Evolutionary conservation across 2,797 vertebrate species (phyloP).

Genomic region (Semotilus atromaculatus): DNA sequence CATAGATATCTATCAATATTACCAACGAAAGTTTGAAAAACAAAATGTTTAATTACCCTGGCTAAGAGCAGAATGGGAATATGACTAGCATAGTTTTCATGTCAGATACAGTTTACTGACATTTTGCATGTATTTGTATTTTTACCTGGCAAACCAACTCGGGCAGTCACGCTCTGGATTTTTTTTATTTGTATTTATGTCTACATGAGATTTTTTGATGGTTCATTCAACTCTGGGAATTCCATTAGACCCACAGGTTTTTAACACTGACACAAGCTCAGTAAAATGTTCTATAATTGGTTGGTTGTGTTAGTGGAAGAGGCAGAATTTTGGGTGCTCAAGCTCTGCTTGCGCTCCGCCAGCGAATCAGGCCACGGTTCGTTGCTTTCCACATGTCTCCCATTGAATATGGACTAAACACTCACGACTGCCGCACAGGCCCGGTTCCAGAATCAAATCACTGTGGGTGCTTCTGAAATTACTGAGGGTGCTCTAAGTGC

Average conservation of each 20-base stretch:
- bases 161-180: too few species aligned
- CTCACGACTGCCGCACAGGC: not conserved
- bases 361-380: not conserved
- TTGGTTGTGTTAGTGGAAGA: not conserved
- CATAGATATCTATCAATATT: slow-evolving; percentile 75
- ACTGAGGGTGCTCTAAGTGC: too few species aligned
- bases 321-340: not conserved
- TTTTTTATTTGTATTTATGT: too few species aligned
- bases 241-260: not conserved
- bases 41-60: slow-evolving; percentile 75
- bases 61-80: slow-evolving; percentile 3
- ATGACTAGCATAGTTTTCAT: not conserved
- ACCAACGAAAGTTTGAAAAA: slow-evolving; percentile 69
- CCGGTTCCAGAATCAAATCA: too few species aligned
- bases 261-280: not conserved
- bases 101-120: not conserved
- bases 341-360: not conserved
- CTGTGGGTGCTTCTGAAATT: too few species aligned
- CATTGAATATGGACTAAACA: not conserved
- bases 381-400: not conserved
- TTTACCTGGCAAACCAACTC: too few species aligned
- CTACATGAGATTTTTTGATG: too few species aligned
- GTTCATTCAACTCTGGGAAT: not conserved
- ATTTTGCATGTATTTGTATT: not conserved
- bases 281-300: not conserved